phyloP scores from a whole-genome alignment of 2,888 invertebrate genomes.

The Chirona hameri region DNA sequence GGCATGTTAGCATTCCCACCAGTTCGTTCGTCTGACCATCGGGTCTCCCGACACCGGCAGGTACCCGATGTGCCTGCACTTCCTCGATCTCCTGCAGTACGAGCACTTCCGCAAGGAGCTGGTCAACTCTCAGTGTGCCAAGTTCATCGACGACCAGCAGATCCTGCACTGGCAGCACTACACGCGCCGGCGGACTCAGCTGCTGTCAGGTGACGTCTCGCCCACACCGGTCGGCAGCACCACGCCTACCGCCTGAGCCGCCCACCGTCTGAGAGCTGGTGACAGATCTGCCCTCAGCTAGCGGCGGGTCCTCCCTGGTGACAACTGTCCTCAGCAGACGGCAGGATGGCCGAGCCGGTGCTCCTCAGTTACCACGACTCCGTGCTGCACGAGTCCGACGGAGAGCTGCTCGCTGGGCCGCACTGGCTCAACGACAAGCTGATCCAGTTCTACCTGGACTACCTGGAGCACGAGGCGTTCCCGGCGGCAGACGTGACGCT shows the following conservation, averaged over 20 bases:
- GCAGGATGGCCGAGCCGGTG: slow-evolving; percentile 45
- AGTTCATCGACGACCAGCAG: slow-evolving; percentile 98
- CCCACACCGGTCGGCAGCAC: slow-evolving; percentile 29
- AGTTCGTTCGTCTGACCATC: too few relatives aligned
- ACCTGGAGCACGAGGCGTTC: slow-evolving; percentile 68
- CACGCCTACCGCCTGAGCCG: slow-evolving; percentile 33
- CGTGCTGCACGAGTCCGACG: slow-evolving; percentile 72
- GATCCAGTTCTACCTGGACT: slow-evolving; percentile 91
- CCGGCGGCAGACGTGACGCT: slow-evolving; percentile 57
- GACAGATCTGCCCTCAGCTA: not conserved
- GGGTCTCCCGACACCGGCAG: slow-evolving; percentile 44
- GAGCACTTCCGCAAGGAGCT: slow-evolving; percentile 96
- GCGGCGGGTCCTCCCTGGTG: too few relatives aligned
- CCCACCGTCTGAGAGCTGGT: slow-evolving; percentile 36
- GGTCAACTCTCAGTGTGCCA: slow-evolving; percentile 85
- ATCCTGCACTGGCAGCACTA: slow-evolving; percentile 98
- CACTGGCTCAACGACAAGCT: slow-evolving; percentile 90
- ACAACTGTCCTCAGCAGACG: too few relatives aligned
- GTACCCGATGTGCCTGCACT: slow-evolving; percentile 96
- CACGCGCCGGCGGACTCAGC: slow-evolving; percentile 79
- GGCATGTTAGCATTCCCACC: too few relatives aligned
- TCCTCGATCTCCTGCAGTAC: slow-evolving; percentile 91
- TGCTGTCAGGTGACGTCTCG: slow-evolving; percentile 51
- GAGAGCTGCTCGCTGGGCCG: slow-evolving; percentile 68
- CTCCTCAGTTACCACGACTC: slow-evolving; percentile 80